A percentile compares a stretch with the other conserved stretches of the same genome.
These are phyloP conservation scores for Drosophila paracracens DNA, from an alignment of 2,888 invertebrate species.

Conservation along the genomic window DNA sequence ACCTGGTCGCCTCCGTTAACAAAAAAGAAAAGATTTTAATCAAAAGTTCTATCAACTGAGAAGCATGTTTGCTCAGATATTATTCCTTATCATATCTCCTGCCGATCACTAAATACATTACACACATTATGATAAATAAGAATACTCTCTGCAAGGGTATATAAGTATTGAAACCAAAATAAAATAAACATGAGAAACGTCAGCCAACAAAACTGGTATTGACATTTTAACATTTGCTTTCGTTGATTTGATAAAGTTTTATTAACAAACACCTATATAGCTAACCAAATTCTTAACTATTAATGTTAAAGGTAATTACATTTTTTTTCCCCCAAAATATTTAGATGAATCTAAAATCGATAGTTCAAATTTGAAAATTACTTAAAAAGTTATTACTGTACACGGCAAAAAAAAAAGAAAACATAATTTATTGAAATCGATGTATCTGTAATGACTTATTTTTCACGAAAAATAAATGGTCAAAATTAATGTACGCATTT, in stretches of 20 bases:
- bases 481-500: slow-evolving; percentile 21
- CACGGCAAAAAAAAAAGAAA: slow-evolving; percentile 8
- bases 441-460: slow-evolving; percentile 28
- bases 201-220: slow-evolving; percentile 2
- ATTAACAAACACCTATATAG: slow-evolving; percentile 38
- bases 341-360: slow-evolving; percentile 40
- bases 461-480: slow-evolving; percentile 6
- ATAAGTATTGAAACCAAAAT: not conserved
- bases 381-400: slow-evolving; percentile 59
- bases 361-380: slow-evolving; percentile 39
- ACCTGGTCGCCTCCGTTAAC: not conserved
- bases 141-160: slow-evolving; percentile 5
- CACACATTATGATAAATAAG: not conserved
- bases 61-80: not conserved
- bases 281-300: slow-evolving; percentile 58
- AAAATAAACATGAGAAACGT: not conserved
- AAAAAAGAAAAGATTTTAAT: not conserved
- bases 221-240: slow-evolving; percentile 33
- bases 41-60: not conserved
- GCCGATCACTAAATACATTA: not conserved
- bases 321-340: slow-evolving; percentile 28
- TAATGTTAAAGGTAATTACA: slow-evolving; percentile 24
- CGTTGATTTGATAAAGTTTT: slow-evolving; percentile 19
- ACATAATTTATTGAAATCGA: slow-evolving; percentile 29
- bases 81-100: not conserved